Conservation (phyloP, 2,888 invertebrate genomes). For the Zele albiditarsus region DNA sequence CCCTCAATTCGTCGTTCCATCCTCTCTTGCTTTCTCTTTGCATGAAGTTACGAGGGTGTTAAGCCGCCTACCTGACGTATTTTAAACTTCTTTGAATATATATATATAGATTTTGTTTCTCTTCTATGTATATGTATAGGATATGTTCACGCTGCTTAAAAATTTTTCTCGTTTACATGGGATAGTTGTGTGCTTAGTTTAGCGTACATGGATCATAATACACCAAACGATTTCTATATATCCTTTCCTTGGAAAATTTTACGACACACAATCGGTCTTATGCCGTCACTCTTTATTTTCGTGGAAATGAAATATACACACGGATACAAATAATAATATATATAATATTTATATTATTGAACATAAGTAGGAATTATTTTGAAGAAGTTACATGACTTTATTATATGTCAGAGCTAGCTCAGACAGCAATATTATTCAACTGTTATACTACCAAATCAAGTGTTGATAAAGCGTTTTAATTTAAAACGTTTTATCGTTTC, state of each 20-base stretch:
- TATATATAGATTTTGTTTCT: constrained; percentile 47
- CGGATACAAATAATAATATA: not conserved
- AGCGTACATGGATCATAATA: constrained; percentile 22
- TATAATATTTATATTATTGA: constrained; percentile 1
- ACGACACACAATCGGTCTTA: constrained; percentile 38
- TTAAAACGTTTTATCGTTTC: too few species aligned
- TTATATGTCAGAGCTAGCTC: too few species aligned
- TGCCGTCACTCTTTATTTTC: not conserved
- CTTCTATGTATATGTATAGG: constrained; percentile 17
- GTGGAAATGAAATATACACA: not conserved
- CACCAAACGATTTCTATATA: not conserved
- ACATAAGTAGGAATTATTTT: not conserved
- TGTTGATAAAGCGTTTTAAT: too few species aligned
- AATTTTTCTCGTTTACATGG: constrained; percentile 3
- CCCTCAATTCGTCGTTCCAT: constrained; percentile 36
- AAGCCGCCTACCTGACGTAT: constrained; percentile 56
- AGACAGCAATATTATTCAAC: too few species aligned
- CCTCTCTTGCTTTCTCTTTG: constrained; percentile 28
- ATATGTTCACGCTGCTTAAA: constrained; percentile 4
- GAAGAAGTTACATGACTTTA: too few species aligned
- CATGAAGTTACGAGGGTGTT: constrained; percentile 58
- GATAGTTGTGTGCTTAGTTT: constrained; percentile 34
- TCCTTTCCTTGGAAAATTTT: constrained; percentile 42
- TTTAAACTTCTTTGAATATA: constrained; percentile 60
- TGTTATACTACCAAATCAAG: too few species aligned